These are phyloP conservation scores for Pachycephala philippinensis DNA, from an alignment of 2,113 vertebrate genomes.

Conservation along the genomic window DNA sequence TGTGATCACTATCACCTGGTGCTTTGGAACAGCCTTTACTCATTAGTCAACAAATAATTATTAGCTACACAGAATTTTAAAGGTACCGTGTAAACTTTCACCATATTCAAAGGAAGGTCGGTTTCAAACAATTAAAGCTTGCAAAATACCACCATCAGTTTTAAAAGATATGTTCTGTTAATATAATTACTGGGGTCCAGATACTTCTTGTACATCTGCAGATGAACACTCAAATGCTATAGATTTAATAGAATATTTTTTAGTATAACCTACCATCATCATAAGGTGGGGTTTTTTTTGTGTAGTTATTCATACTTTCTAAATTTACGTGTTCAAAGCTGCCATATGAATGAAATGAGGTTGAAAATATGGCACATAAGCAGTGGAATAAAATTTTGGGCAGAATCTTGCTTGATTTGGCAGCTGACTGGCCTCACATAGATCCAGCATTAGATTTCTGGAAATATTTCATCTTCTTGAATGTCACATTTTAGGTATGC, in stretches of 20 bases:
- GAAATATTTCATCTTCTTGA: not conserved
- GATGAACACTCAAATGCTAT: not conserved
- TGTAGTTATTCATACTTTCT: not conserved
- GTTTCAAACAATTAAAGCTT: not conserved
- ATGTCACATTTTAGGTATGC: not conserved
- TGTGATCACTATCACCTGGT: not conserved
- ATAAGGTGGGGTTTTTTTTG: fast-evolving
- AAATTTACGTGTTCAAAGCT: not conserved
- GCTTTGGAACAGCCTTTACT: not conserved
- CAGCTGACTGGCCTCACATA: not conserved
- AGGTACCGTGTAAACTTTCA: not conserved
- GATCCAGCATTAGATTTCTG: not conserved
- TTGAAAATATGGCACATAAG: not conserved
- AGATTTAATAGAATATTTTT: not conserved
- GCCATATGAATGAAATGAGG: not conserved
- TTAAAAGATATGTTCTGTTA: not conserved
- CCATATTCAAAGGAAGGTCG: not conserved
- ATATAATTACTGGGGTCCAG: not conserved
- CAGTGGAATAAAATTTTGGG: not conserved
- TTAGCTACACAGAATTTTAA: not conserved
- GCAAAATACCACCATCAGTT: not conserved
- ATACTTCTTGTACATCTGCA: not conserved
- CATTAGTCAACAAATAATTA: constrained; percentile 2
- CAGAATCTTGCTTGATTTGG: not conserved
- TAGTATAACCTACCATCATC: not conserved